Evolutionary conservation across 2,797 vertebrate species (phyloP).

Genomic region (Sorex maritimensis): DNA sequence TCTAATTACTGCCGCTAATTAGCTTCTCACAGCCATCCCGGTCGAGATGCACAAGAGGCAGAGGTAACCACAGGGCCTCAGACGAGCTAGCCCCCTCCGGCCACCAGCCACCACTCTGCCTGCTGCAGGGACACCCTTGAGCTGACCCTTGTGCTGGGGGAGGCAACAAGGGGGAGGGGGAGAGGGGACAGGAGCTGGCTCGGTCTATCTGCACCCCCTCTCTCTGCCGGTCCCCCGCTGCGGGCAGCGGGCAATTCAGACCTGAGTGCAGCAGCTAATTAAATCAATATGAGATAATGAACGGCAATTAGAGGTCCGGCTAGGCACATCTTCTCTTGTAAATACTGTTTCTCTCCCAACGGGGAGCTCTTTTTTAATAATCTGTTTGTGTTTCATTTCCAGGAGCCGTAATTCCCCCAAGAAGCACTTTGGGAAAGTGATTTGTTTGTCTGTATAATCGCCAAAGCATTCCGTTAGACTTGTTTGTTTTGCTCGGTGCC

Average conservation of each 20-base stretch:
- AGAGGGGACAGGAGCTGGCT: constrained; percentile 28
- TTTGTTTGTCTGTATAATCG: constrained; percentile 95
- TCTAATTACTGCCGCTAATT: constrained; percentile 91
- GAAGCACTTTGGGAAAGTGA: constrained; percentile 97
- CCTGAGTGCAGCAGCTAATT: constrained; percentile 96
- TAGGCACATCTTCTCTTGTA: constrained; percentile 95
- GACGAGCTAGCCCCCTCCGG: constrained; percentile 3
- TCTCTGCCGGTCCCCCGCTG: constrained; percentile 90
- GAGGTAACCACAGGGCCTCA: constrained; percentile 22
- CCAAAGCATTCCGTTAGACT: constrained; percentile 92
- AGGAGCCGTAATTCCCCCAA: constrained; percentile 96
- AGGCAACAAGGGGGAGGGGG: background rate
- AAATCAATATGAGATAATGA: constrained; percentile 99
- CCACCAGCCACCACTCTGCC: background rate
- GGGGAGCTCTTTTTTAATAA: constrained; percentile 96
- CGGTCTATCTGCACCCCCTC: constrained; percentile 85
- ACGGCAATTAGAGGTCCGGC: constrained; percentile 98
- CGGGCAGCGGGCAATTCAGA: constrained; percentile 95
- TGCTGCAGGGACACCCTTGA: constrained; percentile 71
- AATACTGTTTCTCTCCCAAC: constrained; percentile 95
- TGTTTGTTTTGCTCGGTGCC: constrained; percentile 88
- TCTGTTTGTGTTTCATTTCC: constrained; percentile 98
- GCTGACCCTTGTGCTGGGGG: constrained; percentile 84
- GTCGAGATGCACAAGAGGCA: constrained; percentile 46
- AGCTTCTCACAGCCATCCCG: constrained; percentile 67